A percentile compares a stretch with the other conserved stretches of the same genome.
Evolutionary conservation across 2,113 vertebrate species (phyloP).

Genomic region (Chaenogobius annularis): DNA sequence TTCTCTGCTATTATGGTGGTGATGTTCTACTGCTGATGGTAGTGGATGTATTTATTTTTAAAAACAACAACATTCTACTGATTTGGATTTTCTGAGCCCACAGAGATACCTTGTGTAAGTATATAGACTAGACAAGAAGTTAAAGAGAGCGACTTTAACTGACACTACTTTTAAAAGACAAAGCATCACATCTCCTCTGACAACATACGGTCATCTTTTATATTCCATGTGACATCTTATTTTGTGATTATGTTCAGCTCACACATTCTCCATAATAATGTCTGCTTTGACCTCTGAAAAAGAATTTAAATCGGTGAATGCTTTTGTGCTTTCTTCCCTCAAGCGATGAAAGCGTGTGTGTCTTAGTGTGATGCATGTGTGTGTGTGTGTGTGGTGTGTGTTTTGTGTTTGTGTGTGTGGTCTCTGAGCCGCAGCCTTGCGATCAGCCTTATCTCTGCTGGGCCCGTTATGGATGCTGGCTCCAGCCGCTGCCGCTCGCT

Average conservation of each 20-base stretch:
- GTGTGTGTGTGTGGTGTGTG: background rate
- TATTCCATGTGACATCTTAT: background rate
- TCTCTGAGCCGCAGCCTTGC: conserved; percentile 47
- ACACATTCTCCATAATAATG: background rate
- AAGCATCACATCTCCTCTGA: background rate
- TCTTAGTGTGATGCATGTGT: no score
- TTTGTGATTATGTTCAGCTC: background rate
- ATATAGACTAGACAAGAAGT: no score
- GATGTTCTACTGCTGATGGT: background rate
- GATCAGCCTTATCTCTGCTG: conserved; percentile 49
- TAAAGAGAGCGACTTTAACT: no score
- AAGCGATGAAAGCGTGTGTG: background rate
- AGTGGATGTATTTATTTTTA: no score
- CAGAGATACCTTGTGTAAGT: no score
- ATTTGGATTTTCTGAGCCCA: no score
- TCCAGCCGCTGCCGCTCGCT: conserved; percentile 33
- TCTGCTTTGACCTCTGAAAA: background rate
- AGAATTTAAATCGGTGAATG: background rate
- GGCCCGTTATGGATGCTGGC: conserved; percentile 52
- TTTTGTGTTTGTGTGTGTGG: conserved; percentile 5
- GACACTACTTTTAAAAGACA: no score
- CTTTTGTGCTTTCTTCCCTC: conserved; percentile 4
- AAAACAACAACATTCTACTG: no score
- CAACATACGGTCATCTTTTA: background rate
- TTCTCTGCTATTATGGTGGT: background rate